Percentiles rank a stretch among this genome's conserved stretches.
Evolutionary conservation across 2,888 invertebrate genomes (phyloP).

Genomic region (Rotaria macrura): DNA sequence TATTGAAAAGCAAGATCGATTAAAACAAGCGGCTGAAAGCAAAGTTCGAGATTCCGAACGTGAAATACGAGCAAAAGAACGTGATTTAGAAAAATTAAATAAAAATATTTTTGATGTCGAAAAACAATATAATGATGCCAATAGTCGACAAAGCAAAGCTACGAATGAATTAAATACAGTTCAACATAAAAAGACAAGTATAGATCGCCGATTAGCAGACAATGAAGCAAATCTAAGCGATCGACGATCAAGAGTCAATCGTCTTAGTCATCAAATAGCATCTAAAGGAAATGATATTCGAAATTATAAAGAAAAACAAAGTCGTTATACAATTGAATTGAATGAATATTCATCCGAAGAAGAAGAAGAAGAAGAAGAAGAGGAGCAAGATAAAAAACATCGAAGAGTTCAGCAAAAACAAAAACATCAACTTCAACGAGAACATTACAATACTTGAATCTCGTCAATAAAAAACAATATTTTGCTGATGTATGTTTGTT

Average conservation of each 20-base stretch:
- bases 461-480: too few relatives aligned
- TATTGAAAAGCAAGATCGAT: background rate
- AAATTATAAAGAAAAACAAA: background rate
- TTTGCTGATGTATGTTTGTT: too few relatives aligned
- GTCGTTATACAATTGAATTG: background rate
- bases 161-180: background rate
- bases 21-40: background rate
- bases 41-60: background rate
- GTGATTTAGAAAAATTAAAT: background rate
- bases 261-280: background rate
- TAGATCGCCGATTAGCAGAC: background rate
- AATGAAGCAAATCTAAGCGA: background rate
- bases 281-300: background rate
- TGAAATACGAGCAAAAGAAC: background rate
- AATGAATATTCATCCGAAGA: background rate
- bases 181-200: background rate
- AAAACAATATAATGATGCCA: background rate
- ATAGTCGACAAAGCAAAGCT: background rate
- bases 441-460: too few relatives aligned
- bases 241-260: background rate
- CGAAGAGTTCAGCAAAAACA: too few relatives aligned
- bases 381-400: too few relatives aligned
- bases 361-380: background rate
- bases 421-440: too few relatives aligned
- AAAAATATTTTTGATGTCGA: background rate